Percentiles rank a stretch among this genome's conserved stretches.
phyloP scores from a whole-genome alignment of 2,888 invertebrate genomes.

The Euplagia quadripunctaria region DNA sequence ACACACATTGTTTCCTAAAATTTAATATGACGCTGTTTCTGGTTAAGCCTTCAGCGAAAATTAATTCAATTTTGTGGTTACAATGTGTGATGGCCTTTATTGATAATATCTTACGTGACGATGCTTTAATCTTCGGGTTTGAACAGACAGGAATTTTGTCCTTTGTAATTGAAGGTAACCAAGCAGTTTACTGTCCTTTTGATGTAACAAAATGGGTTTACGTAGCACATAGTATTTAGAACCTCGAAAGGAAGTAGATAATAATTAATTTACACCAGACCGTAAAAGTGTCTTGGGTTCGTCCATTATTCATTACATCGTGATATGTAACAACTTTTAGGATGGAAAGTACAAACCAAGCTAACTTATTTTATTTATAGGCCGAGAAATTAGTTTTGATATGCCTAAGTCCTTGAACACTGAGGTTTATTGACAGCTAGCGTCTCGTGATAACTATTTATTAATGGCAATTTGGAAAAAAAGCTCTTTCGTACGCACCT shows the following conservation, averaged over 20 bases:
- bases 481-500: too few relatives aligned
- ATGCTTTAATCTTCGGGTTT: conserved; percentile 45
- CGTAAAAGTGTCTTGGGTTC: conserved; percentile 15
- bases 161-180: conserved; percentile 46
- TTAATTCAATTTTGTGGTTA: conserved; percentile 59
- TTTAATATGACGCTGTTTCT: conserved; percentile 55
- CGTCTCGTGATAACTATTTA: too few relatives aligned
- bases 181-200: conserved; percentile 42
- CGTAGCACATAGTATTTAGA: conserved; percentile 9
- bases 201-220: conserved; percentile 23
- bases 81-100: conserved; percentile 49
- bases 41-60: conserved; percentile 42
- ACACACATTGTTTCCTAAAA: conserved; percentile 58
- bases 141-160: conserved; percentile 37
- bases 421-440: too few relatives aligned
- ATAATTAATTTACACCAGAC: conserved; percentile 17
- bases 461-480: too few relatives aligned
- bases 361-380: not conserved
- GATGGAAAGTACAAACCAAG: not conserved
- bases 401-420: not conserved
- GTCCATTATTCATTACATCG: conserved; percentile 6
- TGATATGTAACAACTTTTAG: conserved; percentile 8
- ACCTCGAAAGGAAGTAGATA: not conserved
- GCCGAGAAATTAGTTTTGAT: not conserved
- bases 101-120: conserved; percentile 56